Base-by-base conservation (phyloP, 2,113 vertebrate species). In the Gallinago jamesoni region DNA sequence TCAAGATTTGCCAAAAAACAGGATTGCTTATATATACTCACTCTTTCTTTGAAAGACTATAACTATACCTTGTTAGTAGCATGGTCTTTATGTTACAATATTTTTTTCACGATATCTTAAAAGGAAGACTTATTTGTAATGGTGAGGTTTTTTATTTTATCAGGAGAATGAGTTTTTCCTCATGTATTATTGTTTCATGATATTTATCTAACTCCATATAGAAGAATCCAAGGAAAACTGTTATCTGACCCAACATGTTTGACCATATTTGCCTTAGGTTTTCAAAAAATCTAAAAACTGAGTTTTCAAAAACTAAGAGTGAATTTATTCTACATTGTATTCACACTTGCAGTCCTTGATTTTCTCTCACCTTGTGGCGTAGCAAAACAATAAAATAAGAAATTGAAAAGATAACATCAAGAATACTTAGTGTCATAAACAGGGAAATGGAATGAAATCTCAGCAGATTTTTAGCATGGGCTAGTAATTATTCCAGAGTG, bases 381-480 rank as follows among this genome's bases (percentile, higher is more conserved):
- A 83, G 53, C 33, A 84, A 67, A 95, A 43, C 0, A n/a, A 91
- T 84, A 93, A 84, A 84, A 52, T 84, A 91, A 93, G 87, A 95
- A 96, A 95, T 91, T 87, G 92, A 90, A 91, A 95, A 93, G 66
- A 84, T 89, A 91, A 60, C 74, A 84, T 90, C 23, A 0, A 41
- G 56, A 85, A 86, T 83, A 73, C 75, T 72, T 87, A 52, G 74
- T 82, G 90, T 90, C 92, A 89, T 94, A 87, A 91, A 89, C 52
- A 78, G 81, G 81, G 56, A 75, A 95, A 87, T 70, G 45, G 69
- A 87, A 87, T 59, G 41, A 87, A 84, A 91, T 94, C 73, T 87
- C 64, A 94, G 55, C 87, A 81, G 73, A 84, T 91, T 94, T 93
- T 91, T 87, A 74, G n/a, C 45, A 39, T n/a, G 35, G 52, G 5